These are phyloP conservation scores for Podotricha telesiphe DNA, from an alignment of 2,888 invertebrate species.

Conservation along the genomic window DNA sequence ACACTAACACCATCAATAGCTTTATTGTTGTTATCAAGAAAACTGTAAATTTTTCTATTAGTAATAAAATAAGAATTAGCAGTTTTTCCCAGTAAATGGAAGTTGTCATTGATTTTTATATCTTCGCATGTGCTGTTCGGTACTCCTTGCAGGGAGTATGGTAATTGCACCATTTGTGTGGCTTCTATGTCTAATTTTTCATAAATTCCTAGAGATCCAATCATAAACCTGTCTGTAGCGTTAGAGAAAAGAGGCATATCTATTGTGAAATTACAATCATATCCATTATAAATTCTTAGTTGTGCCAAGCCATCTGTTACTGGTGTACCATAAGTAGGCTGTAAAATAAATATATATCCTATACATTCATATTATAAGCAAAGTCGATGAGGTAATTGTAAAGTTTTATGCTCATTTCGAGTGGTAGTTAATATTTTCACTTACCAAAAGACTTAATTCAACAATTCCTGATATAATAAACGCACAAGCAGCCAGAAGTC, in stretches of 20 bases:
- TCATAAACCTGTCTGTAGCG: slow-evolving; percentile 45
- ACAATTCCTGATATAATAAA: slow-evolving; percentile 95
- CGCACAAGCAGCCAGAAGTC: slow-evolving; percentile 91
- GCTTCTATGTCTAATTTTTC: slow-evolving; percentile 69
- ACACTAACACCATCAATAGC: slow-evolving; percentile 67
- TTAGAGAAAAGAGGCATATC: slow-evolving; percentile 47
- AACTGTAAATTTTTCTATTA: slow-evolving; percentile 57
- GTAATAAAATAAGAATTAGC: slow-evolving; percentile 73
- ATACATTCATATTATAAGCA: not conserved
- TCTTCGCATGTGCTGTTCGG: slow-evolving; percentile 55
- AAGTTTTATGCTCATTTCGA: not conserved
- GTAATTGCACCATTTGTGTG: slow-evolving; percentile 53
- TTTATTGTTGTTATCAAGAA: slow-evolving; percentile 74
- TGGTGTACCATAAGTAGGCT: slow-evolving; percentile 84
- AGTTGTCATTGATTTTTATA: slow-evolving; percentile 54
- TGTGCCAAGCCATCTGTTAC: slow-evolving; percentile 85
- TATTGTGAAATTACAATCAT: slow-evolving; percentile 81
- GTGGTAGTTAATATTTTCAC: not conserved
- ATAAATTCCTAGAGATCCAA: slow-evolving; percentile 68
- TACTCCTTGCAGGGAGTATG: slow-evolving; percentile 65
- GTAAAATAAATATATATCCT: slow-evolving; percentile 45
- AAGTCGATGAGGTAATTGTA: not conserved
- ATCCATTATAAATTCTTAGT: slow-evolving; percentile 88
- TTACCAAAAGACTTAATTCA: slow-evolving; percentile 89
- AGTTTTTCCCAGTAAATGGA: slow-evolving; percentile 61